Percentiles rank a stretch among this genome's conserved stretches.
phyloP scores from a whole-genome alignment of 2,888 invertebrate species.

The Ephialtes manifestator region DNA sequence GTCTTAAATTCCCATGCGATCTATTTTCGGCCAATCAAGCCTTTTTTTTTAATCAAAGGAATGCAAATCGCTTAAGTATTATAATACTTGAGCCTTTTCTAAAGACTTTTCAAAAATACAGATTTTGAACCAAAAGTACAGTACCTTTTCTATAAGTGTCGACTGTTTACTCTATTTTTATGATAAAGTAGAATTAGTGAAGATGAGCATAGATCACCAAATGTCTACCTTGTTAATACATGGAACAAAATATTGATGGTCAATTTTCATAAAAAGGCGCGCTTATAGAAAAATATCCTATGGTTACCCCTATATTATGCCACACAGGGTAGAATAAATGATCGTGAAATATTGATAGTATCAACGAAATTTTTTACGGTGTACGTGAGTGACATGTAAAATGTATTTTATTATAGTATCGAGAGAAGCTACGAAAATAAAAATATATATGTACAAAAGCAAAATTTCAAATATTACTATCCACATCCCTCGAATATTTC shows the following conservation, averaged over 20 bases:
- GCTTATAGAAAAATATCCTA: neutral
- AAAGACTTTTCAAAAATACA: neutral
- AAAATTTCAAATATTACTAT: neutral
- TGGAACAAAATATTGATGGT: too few species aligned
- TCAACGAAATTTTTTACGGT: conserved; percentile 25
- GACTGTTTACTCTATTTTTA: neutral
- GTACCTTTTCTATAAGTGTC: neutral
- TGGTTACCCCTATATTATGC: neutral
- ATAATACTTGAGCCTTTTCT: neutral
- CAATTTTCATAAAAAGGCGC: neutral
- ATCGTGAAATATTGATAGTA: neutral
- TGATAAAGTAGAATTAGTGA: neutral
- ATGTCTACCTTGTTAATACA: too few species aligned
- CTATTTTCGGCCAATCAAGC: too few species aligned
- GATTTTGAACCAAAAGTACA: neutral
- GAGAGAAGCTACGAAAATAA: conserved; percentile 24
- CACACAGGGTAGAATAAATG: neutral
- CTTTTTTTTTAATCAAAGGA: too few species aligned
- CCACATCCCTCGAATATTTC: neutral
- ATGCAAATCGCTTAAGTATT: neutral
- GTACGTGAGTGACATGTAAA: conserved; percentile 40
- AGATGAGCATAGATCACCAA: neutral
- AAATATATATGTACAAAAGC: conserved; percentile 31
- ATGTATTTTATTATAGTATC: conserved; percentile 63
- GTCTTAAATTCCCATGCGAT: neutral